These are phyloP conservation scores for Potamarius usumacintae DNA, from an alignment of 2,113 vertebrate species.

Conservation along the genomic window DNA sequence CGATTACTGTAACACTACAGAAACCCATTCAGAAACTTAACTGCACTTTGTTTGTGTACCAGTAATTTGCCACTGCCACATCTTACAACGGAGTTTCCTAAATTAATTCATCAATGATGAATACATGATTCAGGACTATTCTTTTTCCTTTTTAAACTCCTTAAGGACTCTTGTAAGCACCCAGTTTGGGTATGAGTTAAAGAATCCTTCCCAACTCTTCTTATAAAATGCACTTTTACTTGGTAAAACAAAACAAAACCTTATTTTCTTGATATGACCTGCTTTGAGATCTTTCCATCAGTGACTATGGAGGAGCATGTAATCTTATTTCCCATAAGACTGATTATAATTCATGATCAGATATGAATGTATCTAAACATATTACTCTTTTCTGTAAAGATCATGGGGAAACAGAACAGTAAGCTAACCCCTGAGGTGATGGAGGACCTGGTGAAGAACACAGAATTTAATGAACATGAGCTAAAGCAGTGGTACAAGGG, in stretches of 20 bases:
- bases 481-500: constrained; percentile 82
- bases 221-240: background rate
- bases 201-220: background rate
- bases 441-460: constrained; percentile 98
- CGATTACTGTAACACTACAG: background rate
- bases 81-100: background rate
- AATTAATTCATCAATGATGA: background rate
- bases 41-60: background rate
- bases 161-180: background rate
- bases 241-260: background rate
- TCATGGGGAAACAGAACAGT: constrained; percentile 99
- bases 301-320: background rate
- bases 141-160: background rate
- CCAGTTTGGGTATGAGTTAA: background rate
- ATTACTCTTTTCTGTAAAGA: constrained; percentile 72
- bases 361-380: constrained; percentile 6
- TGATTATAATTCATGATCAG: background rate
- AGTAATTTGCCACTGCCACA: background rate
- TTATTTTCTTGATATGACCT: background rate
- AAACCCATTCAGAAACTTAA: constrained; percentile 2
- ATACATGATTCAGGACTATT: background rate
- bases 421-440: constrained; percentile 98
- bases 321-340: background rate
- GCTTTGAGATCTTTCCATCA: background rate
- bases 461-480: constrained; percentile 81